Evolutionary conservation across 2,888 invertebrate genomes (phyloP).

Genomic region (Exocentrus adspersus): DNA sequence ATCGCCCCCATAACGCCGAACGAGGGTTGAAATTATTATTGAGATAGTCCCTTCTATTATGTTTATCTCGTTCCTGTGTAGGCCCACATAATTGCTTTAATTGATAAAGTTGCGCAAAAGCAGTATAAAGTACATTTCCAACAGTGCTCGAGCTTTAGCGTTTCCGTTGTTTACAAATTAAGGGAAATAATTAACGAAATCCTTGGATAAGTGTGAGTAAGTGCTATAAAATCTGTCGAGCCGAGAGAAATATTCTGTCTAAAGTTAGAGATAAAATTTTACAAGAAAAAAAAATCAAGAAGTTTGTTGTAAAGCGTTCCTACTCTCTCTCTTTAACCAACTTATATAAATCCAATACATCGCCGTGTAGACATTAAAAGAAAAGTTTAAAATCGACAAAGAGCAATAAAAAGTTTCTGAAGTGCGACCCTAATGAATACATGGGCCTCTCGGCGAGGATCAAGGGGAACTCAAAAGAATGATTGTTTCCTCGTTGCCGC

Average conservation of each 20-base stretch:
- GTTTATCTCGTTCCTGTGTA: constrained; percentile 20
- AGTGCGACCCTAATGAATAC: constrained; percentile 45
- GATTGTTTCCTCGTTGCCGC: constrained; percentile 24
- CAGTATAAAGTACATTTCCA: constrained; percentile 13
- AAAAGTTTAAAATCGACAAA: constrained; percentile 35
- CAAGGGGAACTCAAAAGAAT: constrained; percentile 17
- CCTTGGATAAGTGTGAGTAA: not conserved
- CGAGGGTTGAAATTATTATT: constrained; percentile 30
- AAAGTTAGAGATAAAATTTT: too few species aligned
- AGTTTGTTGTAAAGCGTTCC: too few species aligned
- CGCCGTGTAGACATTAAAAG: constrained; percentile 19
- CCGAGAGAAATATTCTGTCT: not conserved
- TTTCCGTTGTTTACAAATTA: constrained; percentile 14
- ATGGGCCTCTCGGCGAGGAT: constrained; percentile 34
- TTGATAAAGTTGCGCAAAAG: constrained; percentile 25
- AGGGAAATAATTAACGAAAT: constrained; percentile 9
- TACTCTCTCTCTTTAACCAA: too few species aligned
- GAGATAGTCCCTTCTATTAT: constrained; percentile 20
- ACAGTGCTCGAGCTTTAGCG: not conserved
- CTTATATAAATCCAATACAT: constrained; percentile 7
- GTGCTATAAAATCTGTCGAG: not conserved
- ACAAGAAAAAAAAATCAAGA: too few species aligned
- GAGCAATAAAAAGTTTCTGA: constrained; percentile 42
- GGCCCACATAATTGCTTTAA: constrained; percentile 26
- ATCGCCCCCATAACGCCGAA: constrained; percentile 16